Base-by-base conservation (phyloP, 2,113 vertebrate species). In the Alligator sinensis region DNA sequence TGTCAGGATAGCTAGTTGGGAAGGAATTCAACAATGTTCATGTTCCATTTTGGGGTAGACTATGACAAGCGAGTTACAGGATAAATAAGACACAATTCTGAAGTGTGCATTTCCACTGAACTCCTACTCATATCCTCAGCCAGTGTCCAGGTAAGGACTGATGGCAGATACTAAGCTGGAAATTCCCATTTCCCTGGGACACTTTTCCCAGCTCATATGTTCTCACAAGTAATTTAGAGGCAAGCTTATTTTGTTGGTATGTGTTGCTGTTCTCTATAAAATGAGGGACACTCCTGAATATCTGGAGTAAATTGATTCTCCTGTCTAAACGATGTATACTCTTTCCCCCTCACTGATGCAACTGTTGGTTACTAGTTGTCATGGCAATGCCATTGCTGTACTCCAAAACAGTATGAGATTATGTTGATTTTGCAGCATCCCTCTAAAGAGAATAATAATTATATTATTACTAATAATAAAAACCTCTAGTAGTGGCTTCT, bases 321-420 rank as follows among this genome's bases (percentile, higher is more conserved):
- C 58, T 77, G 16, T 21, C 25, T 77, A 38, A 61, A 28, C 55
- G 84, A 61, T 61, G 54, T 66, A 61, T 68, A 38, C 74, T 68
- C 58, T 84, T 79, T 76, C 70, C 63, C 62, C 63, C 84, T 25
- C 63, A 61, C 28, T 84, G 81, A 84, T 9, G 58, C 75, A 77
- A 84, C 60, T 76, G 57, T 25, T 30, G 63, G 72, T 84, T 84
- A 78, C 62, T 27, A 34, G 88, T 90, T 90, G 81, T 61, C 88
- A 90, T 90, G 81, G 88, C 77, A 84, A 90, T 90, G 55, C 88
- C 34, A 70, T 90, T 79, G 70, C 75, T 78, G 27, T 24, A 13
- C 81, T 90, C 55, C 27, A 57, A 72, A 82, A 82, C 77, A 89
- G 72, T 59, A 89, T 77, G 66, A 83, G 30, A n/a, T 24, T 11